Base-by-base conservation (phyloP, 2,888 invertebrate species). In the Listrodromus nycthemerus region DNA sequence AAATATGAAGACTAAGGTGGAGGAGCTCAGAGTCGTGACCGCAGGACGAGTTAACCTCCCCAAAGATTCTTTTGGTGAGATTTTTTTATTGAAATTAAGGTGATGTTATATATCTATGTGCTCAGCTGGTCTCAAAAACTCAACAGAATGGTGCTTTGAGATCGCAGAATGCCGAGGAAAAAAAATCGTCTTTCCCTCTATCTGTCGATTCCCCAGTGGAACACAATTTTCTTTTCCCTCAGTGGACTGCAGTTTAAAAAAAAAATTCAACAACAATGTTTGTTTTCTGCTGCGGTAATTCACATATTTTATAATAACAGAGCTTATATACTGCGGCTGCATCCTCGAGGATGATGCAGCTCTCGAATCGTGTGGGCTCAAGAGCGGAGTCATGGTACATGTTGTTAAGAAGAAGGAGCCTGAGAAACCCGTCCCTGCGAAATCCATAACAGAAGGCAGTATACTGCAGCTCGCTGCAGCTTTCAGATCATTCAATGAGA, bases 251-350 rank as follows among this genome's bases (percentile, higher is more conserved):
- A 1, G 37, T 37, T 10, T 8, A 1, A 10, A 37, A 37, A 37
- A 7, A 5, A 1, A 7, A 10, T 37, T 37, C 10, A 10, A 10
- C 5, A 1, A 1, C 37, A 37, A 10, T 10, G 8, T 37, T 8
- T 37, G 37, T 37, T 37, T 5, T 10, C 0, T 2, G 10, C 10
- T 1, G 10, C 37, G 8, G 8, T 37, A 10, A 0, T 37, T 37
- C 1, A 8, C 8, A 10, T 58, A 16, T 16, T 41, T 65, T 33
- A 85, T 81, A 79, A 82, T 83, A 50, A 21, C 90, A 97, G 96
- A 96, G 91, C 92, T 97, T 16, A 95, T 96, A 67, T 96, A 96
- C 90, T 96, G 96, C 93, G 97, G 97, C 2, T 95, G 95, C 89
- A 94, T 96, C 82, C 93, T 97, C 75, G 95, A 96, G 88, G 95